Evolutionary conservation across 2,888 invertebrate species (phyloP).

Genomic region (Apamea anceps): DNA sequence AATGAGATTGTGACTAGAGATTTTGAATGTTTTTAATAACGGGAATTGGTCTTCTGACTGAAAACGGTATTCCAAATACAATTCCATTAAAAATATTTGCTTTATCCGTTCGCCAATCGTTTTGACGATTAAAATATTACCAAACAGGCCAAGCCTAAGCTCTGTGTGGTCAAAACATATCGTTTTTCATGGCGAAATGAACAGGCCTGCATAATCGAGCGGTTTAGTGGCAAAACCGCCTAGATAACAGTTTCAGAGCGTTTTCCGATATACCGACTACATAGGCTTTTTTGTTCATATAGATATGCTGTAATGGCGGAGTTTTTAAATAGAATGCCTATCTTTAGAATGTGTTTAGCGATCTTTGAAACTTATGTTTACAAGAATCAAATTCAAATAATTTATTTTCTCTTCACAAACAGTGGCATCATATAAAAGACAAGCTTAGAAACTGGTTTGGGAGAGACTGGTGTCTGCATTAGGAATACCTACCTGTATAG

Average conservation of each 20-base stretch:
- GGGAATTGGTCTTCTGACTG: not conserved
- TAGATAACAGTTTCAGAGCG: slow-evolving; percentile 56
- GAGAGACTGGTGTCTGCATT: no score
- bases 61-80: slow-evolving; percentile 1
- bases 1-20: no score
- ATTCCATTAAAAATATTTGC: slow-evolving; percentile 10
- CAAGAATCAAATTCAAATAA: not conserved
- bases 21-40: not conserved
- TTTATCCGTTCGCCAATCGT: slow-evolving; percentile 3
- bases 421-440: no score
- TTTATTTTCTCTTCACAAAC: no score
- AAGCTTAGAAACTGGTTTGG: no score
- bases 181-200: slow-evolving; percentile 51
- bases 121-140: slow-evolving; percentile 31
- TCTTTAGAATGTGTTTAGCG: slow-evolving; percentile 9
- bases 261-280: slow-evolving; percentile 51
- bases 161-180: slow-evolving; percentile 19
- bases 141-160: not conserved
- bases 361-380: not conserved
- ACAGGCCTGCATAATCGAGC: slow-evolving; percentile 51
- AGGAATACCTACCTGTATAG: no score
- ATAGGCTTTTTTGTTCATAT: slow-evolving; percentile 11
- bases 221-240: slow-evolving; percentile 35
- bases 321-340: slow-evolving; percentile 14
- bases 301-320: not conserved